These are phyloP conservation scores for Ganaspis brasiliensis DNA, from an alignment of 2,888 invertebrate species.

Conservation along the genomic window DNA sequence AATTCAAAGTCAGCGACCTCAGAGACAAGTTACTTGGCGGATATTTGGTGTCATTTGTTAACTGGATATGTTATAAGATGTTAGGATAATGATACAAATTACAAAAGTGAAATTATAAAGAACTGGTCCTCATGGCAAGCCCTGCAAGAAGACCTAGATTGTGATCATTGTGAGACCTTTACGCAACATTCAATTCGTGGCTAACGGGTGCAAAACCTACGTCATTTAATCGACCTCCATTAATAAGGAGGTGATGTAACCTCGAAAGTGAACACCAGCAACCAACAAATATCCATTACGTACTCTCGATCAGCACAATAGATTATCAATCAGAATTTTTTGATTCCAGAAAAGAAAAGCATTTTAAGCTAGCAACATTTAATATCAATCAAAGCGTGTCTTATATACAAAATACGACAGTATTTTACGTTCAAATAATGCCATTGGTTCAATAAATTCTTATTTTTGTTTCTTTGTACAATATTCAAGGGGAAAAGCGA, in stretches of 20 bases:
- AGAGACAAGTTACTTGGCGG: too few relatives aligned
- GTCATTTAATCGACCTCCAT: constrained; percentile 71
- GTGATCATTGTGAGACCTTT: constrained; percentile 56
- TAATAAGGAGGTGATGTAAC: constrained; percentile 67
- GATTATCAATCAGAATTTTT: neutral
- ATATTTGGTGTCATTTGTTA: too few relatives aligned
- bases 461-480: too few relatives aligned
- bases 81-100: neutral
- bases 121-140: neutral
- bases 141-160: constrained; percentile 44
- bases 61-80: too few relatives aligned
- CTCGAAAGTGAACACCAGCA: constrained; percentile 53
- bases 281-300: constrained; percentile 12
- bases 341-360: neutral
- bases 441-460: too few relatives aligned
- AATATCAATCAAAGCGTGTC: neutral
- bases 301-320: constrained; percentile 1
- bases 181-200: constrained; percentile 60
- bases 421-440: too few relatives aligned
- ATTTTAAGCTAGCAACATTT: neutral
- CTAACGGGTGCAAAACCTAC: constrained; percentile 66
- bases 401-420: too few relatives aligned
- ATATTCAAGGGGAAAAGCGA: too few relatives aligned
- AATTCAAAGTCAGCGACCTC: too few relatives aligned
- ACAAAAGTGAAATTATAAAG: neutral